A percentile compares a stretch with the other conserved stretches of the same genome.
phyloP scores from a whole-genome alignment of 2,113 vertebrate genomes.

The Apteryx owenii region DNA sequence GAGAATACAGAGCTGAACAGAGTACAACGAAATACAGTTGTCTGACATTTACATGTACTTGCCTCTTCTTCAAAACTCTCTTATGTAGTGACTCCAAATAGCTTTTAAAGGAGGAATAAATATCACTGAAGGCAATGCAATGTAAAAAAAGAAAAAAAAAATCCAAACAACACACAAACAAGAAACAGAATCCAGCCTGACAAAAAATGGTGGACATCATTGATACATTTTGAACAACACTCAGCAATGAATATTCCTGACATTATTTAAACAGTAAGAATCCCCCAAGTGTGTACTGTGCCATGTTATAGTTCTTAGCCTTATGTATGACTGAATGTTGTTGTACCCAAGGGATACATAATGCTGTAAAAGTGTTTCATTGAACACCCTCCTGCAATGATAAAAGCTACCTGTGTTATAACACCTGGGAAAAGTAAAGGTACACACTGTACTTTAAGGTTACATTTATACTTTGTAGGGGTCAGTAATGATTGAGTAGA shows the following conservation, averaged over 20 bases:
- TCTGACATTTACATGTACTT: conserved; percentile 32
- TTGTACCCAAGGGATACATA: background rate
- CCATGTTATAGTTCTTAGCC: background rate
- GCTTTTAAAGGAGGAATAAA: conserved; percentile 16
- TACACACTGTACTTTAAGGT: background rate
- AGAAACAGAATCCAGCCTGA: background rate
- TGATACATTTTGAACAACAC: background rate
- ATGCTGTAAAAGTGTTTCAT: background rate
- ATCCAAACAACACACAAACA: background rate
- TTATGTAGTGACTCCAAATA: background rate
- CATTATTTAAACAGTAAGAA: background rate
- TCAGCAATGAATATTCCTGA: background rate
- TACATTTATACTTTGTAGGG: background rate
- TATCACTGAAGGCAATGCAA: background rate
- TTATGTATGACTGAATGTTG: background rate
- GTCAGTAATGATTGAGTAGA: background rate
- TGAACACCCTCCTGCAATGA: background rate
- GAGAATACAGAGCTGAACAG: background rate
- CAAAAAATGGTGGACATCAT: background rate
- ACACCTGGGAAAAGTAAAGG: background rate
- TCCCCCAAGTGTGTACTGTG: background rate
- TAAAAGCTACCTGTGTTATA: background rate
- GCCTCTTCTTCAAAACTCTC: background rate
- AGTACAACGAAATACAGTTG: background rate
- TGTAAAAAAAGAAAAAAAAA: background rate